A percentile compares a stretch with the other conserved stretches of the same genome.
phyloP scores from a whole-genome alignment of 2,888 invertebrate genomes.

The Myopa tessellatipennis region DNA sequence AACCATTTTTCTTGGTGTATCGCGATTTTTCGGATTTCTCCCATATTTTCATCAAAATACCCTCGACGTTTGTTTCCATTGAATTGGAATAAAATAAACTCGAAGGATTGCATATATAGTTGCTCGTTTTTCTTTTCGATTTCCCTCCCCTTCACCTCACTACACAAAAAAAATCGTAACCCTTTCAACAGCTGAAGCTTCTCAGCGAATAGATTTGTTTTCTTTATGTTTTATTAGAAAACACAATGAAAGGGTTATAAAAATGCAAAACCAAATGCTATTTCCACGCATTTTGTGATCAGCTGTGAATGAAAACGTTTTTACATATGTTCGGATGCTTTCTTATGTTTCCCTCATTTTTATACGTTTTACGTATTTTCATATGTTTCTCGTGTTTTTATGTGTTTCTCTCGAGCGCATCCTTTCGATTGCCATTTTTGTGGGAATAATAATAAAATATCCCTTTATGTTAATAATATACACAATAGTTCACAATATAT shows the following conservation, averaged over 20 bases:
- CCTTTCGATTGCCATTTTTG: too few species aligned
- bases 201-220: background rate
- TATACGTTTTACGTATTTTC: background rate
- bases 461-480: too few species aligned
- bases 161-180: background rate
- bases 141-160: background rate
- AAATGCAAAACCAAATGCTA: background rate
- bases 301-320: background rate
- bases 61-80: too few species aligned
- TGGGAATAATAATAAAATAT: too few species aligned
- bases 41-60: too few species aligned
- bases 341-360: background rate
- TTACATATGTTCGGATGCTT: too few species aligned
- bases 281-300: slow-evolving; percentile 17
- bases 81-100: too few species aligned
- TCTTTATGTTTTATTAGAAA: slow-evolving; percentile 1
- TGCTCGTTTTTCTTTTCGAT: background rate
- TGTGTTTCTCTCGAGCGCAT: background rate
- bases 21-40: too few species aligned
- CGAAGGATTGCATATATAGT: background rate
- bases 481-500: too few species aligned
- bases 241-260: background rate
- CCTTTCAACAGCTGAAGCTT: background rate
- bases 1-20: too few species aligned
- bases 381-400: background rate